Evolutionary conservation across 2,888 invertebrate species (phyloP).

Genomic region (Pristionchus japonicus): DNA sequence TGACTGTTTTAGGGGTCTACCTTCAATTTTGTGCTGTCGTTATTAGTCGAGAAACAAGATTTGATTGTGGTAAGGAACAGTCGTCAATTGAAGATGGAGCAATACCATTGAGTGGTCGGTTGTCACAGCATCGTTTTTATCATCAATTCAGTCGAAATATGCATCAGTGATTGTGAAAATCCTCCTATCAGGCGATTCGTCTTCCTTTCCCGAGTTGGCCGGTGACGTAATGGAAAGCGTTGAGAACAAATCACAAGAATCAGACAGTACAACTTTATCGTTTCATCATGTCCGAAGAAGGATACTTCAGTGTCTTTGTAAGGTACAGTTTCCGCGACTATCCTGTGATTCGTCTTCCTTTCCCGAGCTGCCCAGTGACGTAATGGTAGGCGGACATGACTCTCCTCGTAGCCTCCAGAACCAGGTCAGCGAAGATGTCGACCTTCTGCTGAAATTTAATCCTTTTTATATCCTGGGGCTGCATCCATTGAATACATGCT

Average conservation of each 20-base stretch:
- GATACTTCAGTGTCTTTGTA: neutral
- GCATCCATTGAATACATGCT: too few species aligned
- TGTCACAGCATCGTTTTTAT: too few species aligned
- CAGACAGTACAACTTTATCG: too few species aligned
- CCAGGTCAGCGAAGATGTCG: neutral
- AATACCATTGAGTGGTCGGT: too few species aligned
- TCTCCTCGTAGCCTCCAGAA: neutral
- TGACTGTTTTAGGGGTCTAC: neutral
- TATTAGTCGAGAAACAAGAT: too few species aligned
- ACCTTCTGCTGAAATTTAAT: neutral
- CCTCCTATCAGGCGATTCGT: neutral
- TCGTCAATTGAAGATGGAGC: too few species aligned
- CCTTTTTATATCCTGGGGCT: neutral
- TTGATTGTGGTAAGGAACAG: too few species aligned
- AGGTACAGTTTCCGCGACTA: neutral
- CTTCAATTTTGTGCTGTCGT: neutral
- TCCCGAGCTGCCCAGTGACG: neutral
- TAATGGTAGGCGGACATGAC: neutral
- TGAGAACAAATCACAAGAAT: too few species aligned
- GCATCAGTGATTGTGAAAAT: neutral
- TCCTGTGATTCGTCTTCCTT: neutral
- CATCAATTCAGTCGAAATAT: too few species aligned
- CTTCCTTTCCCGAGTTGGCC: neutral
- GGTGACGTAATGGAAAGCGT: neutral
- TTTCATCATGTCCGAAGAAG: too few species aligned